These are phyloP conservation scores for Saxidomus purpurata DNA, from an alignment of 1,140 invertebrate genomes.

Conservation along the genomic window DNA sequence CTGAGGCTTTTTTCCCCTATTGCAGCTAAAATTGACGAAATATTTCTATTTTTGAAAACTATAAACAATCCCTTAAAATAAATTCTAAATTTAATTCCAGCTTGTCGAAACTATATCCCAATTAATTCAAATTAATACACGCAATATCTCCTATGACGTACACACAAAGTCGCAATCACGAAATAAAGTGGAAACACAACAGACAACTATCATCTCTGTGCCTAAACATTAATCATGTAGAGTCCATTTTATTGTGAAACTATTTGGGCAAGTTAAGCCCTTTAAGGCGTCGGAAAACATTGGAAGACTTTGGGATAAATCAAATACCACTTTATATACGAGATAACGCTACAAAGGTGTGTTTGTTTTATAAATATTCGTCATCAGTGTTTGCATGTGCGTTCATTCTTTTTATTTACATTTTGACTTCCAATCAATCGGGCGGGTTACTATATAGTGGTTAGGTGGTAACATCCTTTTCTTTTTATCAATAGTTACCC, in stretches of 20 bases:
- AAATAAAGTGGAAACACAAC: background rate
- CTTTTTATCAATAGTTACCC: no score
- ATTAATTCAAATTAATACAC: background rate
- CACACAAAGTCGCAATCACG: background rate
- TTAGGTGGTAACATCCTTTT: no score
- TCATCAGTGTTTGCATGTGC: background rate
- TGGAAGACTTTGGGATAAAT: background rate
- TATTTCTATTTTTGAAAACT: no score
- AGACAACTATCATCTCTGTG: background rate
- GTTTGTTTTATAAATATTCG: conserved; percentile 3
- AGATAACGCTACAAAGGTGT: background rate
- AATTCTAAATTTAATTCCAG: background rate
- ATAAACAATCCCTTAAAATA: no score
- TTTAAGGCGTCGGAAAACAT: conserved; percentile 17
- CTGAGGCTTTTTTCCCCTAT: no score
- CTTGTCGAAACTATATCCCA: background rate
- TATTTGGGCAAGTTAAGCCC: background rate
- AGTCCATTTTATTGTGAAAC: background rate
- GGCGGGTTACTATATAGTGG: background rate
- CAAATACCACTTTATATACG: conserved; percentile 7
- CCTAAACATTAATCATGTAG: background rate
- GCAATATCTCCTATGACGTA: background rate
- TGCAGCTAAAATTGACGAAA: no score
- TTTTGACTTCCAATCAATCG: background rate
- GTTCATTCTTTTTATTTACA: background rate